Conservation (phyloP, 2,888 invertebrate genomes). For the Piscicola geometra region DNA sequence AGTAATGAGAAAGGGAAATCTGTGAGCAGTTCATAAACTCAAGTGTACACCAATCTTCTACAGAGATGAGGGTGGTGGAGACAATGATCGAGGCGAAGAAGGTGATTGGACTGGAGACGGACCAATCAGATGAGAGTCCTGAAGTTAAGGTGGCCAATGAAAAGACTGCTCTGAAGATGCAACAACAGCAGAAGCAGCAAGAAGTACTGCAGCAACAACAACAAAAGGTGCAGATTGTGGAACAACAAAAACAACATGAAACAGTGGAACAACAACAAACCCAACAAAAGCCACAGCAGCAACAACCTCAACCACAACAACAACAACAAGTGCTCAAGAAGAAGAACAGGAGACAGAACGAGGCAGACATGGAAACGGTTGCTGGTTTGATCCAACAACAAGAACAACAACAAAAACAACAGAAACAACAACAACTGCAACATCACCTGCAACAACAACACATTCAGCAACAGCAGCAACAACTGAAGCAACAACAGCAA, state of each 20-base stretch:
- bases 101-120: too few species aligned
- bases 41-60: too few species aligned
- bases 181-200: too few species aligned
- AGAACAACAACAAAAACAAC: neutral
- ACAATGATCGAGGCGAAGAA: too few species aligned
- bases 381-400: neutral
- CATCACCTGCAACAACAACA: slow-evolving; percentile 5
- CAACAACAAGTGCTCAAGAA: neutral
- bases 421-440: neutral
- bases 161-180: too few species aligned
- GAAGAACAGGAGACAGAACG: neutral
- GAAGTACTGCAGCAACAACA: too few species aligned
- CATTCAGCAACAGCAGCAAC: slow-evolving; percentile 17
- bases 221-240: too few species aligned
- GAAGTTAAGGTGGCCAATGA: too few species aligned
- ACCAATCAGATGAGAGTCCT: too few species aligned
- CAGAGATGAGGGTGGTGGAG: too few species aligned
- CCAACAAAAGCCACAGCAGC: neutral
- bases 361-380: neutral
- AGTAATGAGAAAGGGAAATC: too few species aligned
- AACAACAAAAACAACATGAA: neutral
- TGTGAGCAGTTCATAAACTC: too few species aligned
- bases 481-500: neutral
- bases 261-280: neutral
- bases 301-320: neutral